Conservation (phyloP, 2,797 vertebrate genomes). For the Benthosema pterotum region DNA sequence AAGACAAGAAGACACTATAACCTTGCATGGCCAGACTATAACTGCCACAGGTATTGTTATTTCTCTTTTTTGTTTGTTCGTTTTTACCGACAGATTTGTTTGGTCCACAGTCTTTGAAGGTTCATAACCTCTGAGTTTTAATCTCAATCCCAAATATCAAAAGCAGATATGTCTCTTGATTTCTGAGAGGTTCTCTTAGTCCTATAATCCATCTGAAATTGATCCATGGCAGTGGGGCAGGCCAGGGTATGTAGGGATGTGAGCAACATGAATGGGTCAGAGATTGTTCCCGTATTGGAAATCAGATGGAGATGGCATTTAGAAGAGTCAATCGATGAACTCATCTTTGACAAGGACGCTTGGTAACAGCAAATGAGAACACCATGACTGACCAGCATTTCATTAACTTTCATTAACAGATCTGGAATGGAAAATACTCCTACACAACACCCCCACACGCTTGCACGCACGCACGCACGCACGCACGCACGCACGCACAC, state of each 20-base stretch:
- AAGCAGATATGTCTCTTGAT: constrained; percentile 18
- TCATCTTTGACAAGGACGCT: constrained; percentile 1
- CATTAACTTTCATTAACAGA: constrained; percentile 3
- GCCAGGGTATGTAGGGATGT: too few relatives aligned
- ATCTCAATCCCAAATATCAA: background rate
- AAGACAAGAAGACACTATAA: too few relatives aligned
- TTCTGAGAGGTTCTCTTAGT: background rate
- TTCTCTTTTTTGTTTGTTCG: too few relatives aligned
- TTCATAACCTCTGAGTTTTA: background rate
- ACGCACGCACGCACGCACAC: too few relatives aligned
- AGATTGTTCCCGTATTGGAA: background rate
- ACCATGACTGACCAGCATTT: constrained; percentile 12
- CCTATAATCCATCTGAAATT: too few relatives aligned
- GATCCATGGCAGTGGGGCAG: too few relatives aligned
- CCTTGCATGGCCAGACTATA: too few relatives aligned
- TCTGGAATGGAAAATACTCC: background rate
- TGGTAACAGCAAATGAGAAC: constrained; percentile 6
- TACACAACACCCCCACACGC: too few relatives aligned
- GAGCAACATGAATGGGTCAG: background rate
- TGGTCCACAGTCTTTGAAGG: too few relatives aligned
- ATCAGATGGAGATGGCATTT: constrained; percentile 26
- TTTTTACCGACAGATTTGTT: too few relatives aligned
- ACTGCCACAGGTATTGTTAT: too few relatives aligned
- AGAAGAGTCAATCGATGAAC: constrained; percentile 14
- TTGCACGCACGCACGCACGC: too few relatives aligned